Base-by-base conservation (phyloP, 2,888 invertebrate genomes). In the Synanthedon vespiformis region DNA sequence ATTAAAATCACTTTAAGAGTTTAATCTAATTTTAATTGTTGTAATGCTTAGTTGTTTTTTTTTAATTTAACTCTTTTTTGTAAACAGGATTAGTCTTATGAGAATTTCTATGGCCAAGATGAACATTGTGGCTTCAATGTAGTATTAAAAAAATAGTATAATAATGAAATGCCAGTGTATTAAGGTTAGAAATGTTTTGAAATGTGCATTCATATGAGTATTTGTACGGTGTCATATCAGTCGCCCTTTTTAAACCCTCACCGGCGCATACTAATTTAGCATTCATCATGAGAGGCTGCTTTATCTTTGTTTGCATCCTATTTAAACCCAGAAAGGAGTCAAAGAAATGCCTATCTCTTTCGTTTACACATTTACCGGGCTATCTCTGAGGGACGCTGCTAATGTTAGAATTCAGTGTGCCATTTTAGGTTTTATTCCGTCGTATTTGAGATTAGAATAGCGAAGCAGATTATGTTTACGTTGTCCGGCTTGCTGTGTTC, bases 301-400 rank as follows among this genome's bases (percentile, higher is more conserved):
- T 65, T 86, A 86, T 86, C 85, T 80, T 64, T 84, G 79, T 85
- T 86, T 86, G 79, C 84, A 85, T 85, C 84, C 77, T 82, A 81
- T 86, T 86, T 83, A 85, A 67, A 72, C 67, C 74, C 75, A 79
- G 77, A 71, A 78, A 77, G 77, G 77, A 82, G 74, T 82, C 82
- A 83, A 84, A 83, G 83, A 80, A 78, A 80, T 71, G 78, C 77
- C 83, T 82, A 85, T 85, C 81, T 84, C 70, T 65, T 66, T 68
- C 75, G 78, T 81, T 83, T 83, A 74, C 80, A 77, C 80, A 72
- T 82, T 82, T 84, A 77, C 80, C 71, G 64, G 72, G 75, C 74
- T 72, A 72, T 75, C 75, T 61, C 67, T 58, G 61, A 63, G 44
- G 44, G 44, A 44, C 60, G 55, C 53, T 52, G 56, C 51, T 52